Evolutionary conservation across 2,113 vertebrate species (phyloP).

Genomic region (Hylia prasina): DNA sequence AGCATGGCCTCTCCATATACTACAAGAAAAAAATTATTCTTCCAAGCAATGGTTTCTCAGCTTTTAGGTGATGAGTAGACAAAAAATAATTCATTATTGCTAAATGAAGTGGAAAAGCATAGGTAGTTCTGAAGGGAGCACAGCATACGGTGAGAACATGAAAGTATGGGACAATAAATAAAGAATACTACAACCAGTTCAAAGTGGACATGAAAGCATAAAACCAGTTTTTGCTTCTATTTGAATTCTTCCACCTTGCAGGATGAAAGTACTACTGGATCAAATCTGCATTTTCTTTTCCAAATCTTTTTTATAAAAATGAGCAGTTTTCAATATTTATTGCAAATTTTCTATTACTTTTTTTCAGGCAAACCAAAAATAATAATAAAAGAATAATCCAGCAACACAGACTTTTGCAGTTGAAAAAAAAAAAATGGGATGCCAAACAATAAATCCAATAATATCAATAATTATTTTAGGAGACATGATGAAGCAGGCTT

Average conservation of each 20-base stretch:
- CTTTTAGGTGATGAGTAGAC: not conserved
- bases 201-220: not conserved
- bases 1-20: not conserved
- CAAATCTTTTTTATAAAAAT: not conserved
- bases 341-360: not conserved
- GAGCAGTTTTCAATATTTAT: not conserved
- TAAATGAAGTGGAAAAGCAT: not conserved
- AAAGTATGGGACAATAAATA: not conserved
- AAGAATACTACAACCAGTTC: not conserved
- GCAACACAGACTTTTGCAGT: not conserved
- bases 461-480: slow-evolving; percentile 42
- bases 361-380: not conserved
- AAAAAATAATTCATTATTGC: not conserved
- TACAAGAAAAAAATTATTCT: not conserved
- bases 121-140: not conserved
- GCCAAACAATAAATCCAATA: slow-evolving; percentile 4
- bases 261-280: not conserved
- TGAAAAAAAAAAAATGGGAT: not conserved
- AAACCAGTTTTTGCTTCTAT: not conserved
- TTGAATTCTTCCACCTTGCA: not conserved
- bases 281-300: not conserved
- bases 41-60: not conserved
- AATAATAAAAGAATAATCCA: not conserved
- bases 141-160: not conserved
- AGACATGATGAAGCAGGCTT: slow-evolving; percentile 10